Evolutionary conservation across 2,888 invertebrate genomes (phyloP).

Genomic region (Macropis europaea): DNA sequence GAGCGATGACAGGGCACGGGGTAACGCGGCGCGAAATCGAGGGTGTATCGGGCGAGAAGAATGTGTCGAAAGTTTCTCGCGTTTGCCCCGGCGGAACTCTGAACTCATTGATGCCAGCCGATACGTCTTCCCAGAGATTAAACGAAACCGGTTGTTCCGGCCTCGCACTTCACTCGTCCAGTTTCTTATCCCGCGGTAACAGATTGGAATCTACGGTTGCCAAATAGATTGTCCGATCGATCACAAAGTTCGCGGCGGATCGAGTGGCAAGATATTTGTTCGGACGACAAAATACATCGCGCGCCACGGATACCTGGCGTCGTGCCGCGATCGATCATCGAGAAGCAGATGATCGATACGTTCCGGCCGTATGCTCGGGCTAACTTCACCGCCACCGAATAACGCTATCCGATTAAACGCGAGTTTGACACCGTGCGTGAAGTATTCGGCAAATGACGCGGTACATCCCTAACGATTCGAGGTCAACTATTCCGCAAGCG

Average conservation of each 20-base stretch:
- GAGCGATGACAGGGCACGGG: too few species aligned
- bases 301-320: constrained; percentile 50
- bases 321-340: constrained; percentile 60
- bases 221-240: constrained; percentile 65
- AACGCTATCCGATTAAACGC: constrained; percentile 47
- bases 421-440: constrained; percentile 44
- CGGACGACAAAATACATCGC: constrained; percentile 61
- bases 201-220: constrained; percentile 61
- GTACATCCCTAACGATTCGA: constrained; percentile 18
- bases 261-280: constrained; percentile 64
- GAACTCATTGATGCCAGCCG: constrained; percentile 26
- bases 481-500: constrained; percentile 7
- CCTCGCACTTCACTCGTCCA: constrained; percentile 28
- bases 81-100: not conserved
- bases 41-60: not conserved
- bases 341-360: constrained; percentile 61
- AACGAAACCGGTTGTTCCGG: constrained; percentile 56
- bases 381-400: constrained; percentile 40
- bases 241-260: constrained; percentile 62
- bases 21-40: too few species aligned
- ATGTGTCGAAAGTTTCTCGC: not conserved
- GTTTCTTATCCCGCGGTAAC: constrained; percentile 55
- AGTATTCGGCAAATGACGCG: constrained; percentile 37
- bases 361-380: constrained; percentile 38
- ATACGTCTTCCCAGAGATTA: constrained; percentile 44